Percentiles rank a stretch among this genome's conserved stretches.
Evolutionary conservation across 1,140 invertebrate genomes (phyloP).

Genomic region (Drosophila lowei): DNA sequence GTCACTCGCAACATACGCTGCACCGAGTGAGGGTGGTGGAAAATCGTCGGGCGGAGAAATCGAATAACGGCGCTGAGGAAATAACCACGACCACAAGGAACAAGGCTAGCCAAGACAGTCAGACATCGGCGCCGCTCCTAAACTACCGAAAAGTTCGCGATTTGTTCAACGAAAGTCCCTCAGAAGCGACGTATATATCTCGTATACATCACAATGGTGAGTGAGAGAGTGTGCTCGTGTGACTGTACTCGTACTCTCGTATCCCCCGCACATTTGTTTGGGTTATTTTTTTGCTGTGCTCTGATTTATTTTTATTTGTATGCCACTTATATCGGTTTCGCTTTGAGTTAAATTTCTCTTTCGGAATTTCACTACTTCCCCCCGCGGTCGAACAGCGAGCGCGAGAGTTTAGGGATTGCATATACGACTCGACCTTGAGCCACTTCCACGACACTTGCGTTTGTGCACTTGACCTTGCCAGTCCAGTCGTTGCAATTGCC

Average conservation of each 20-base stretch:
- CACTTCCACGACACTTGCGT: conserved; percentile 14
- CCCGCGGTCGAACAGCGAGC: neutral
- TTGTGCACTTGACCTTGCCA: conserved; percentile 49
- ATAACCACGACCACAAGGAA: conserved; percentile 24
- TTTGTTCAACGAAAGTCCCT: conserved; percentile 54
- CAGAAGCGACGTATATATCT: conserved; percentile 58
- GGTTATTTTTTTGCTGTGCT: conserved; percentile 22
- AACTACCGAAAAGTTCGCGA: conserved; percentile 49
- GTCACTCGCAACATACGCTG: conserved; percentile 67
- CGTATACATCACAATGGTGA: conserved; percentile 75
- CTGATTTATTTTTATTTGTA: conserved; percentile 56
- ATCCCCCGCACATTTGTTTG: conserved; percentile 10
- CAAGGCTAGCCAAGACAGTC: conserved; percentile 12
- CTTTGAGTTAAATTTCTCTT: conserved; percentile 30
- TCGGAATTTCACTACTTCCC: neutral
- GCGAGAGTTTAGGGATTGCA: neutral
- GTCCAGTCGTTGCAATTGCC: neutral
- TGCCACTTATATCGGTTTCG: conserved; percentile 37
- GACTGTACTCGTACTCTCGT: conserved; percentile 2
- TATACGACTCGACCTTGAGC: conserved; percentile 41
- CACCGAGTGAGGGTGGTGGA: conserved; percentile 57
- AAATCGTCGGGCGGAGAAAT: conserved; percentile 38
- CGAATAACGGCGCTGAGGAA: conserved; percentile 14
- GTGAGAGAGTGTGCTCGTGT: conserved; percentile 26
- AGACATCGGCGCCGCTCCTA: conserved; percentile 26